phyloP scores from a whole-genome alignment of 2,113 vertebrate species.

The Merops nubicus region DNA sequence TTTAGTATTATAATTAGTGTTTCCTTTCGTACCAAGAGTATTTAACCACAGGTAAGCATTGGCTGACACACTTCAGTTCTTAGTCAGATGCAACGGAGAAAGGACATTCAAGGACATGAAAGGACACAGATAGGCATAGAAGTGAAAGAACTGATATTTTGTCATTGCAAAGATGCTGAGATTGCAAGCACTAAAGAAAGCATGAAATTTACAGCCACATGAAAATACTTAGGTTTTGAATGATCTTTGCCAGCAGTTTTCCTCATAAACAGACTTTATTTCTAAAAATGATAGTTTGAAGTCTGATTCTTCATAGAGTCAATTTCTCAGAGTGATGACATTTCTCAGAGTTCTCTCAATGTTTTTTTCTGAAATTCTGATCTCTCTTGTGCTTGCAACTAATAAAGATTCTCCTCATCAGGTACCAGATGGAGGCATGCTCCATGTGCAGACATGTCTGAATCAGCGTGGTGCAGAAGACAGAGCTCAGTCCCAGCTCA shows the following conservation, averaged over 20 bases:
- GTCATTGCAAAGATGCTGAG: background rate
- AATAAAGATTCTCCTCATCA: background rate
- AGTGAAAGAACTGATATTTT: background rate
- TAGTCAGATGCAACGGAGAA: background rate
- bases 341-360: background rate
- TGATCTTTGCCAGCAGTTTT: background rate
- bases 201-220: background rate
- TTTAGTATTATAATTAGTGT: background rate
- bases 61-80: background rate
- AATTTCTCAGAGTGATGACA: background rate
- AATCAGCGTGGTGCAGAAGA: background rate
- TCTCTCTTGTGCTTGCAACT: background rate
- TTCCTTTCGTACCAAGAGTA: background rate
- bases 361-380: background rate
- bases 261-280: background rate
- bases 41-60: background rate
- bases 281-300: background rate
- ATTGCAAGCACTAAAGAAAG: background rate
- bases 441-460: accelerated
- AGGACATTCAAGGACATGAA: background rate
- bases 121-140: background rate
- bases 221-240: background rate
- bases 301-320: background rate
- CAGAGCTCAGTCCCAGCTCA: background rate
- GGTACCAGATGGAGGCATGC: background rate